Conservation (phyloP, 2,113 vertebrate species). For the Pimephales promelas region DNA sequence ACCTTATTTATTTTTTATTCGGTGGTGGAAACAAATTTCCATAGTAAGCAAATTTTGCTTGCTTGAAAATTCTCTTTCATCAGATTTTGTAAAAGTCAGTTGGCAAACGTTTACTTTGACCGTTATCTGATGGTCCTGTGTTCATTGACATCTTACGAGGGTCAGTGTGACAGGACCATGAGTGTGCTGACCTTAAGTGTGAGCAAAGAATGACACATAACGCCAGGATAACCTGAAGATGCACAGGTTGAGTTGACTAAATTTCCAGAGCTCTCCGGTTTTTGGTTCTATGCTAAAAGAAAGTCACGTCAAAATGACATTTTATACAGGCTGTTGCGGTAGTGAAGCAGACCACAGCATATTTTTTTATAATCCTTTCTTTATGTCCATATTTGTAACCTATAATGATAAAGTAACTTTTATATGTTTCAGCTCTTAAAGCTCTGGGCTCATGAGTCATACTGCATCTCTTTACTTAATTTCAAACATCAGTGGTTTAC, state of each 20-base stretch:
- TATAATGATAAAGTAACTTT: not conserved
- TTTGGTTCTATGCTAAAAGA: not conserved
- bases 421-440: not conserved
- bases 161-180: conserved; percentile 21
- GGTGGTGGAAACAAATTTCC: too few relatives aligned
- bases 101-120: conserved; percentile 11
- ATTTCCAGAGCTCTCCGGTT: not conserved
- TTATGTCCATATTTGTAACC: not conserved
- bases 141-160: conserved; percentile 33
- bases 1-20: too few relatives aligned
- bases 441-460: not conserved
- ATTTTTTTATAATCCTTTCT: not conserved
- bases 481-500: not conserved
- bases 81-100: not conserved
- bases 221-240: conserved; percentile 10
- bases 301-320: not conserved
- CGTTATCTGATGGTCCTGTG: conserved; percentile 34
- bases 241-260: not conserved
- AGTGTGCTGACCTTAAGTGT: conserved; percentile 1
- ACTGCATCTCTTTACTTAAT: not conserved
- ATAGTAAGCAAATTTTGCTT: not conserved
- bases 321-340: not conserved
- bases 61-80: conserved; percentile 17
- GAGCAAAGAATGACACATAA: conserved; percentile 30
- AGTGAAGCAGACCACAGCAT: not conserved